These are phyloP conservation scores for Catagonus wagneri DNA, from an alignment of 2,113 vertebrate species.

Conservation along the genomic window DNA sequence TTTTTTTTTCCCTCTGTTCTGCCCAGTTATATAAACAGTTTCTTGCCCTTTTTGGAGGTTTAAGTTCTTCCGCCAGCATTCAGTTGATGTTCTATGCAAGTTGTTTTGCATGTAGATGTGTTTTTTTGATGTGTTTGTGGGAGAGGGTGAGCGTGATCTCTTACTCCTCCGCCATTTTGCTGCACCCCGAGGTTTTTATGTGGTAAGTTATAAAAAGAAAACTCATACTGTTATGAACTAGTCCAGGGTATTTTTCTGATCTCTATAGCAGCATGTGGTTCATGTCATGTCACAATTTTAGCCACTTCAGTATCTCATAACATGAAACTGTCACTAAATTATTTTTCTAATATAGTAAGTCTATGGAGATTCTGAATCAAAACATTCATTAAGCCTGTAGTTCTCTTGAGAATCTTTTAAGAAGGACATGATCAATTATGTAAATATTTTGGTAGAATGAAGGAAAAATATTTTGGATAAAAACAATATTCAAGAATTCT, in stretches of 20 bases:
- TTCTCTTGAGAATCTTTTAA: constrained; percentile 51
- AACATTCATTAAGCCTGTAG: background rate
- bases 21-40: no score
- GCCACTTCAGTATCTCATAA: background rate
- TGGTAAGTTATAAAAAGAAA: background rate
- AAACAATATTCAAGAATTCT: background rate
- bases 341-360: constrained; percentile 28
- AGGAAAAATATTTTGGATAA: constrained; percentile 18
- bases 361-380: constrained; percentile 42
- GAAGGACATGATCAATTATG: constrained; percentile 13
- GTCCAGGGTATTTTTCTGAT: background rate
- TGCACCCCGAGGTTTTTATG: no score
- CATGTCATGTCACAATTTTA: background rate
- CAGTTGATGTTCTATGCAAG: no score
- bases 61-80: no score
- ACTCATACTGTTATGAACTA: background rate
- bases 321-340: background rate
- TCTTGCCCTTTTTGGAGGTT: no score
- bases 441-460: background rate
- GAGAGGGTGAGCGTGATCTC: no score
- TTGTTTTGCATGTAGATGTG: no score
- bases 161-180: no score
- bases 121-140: no score
- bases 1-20: no score
- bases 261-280: background rate